Percentiles rank a stretch among this genome's conserved stretches.
Evolutionary conservation across 2,113 vertebrate genomes (phyloP).

Genomic region (Tupaia tana): DNA sequence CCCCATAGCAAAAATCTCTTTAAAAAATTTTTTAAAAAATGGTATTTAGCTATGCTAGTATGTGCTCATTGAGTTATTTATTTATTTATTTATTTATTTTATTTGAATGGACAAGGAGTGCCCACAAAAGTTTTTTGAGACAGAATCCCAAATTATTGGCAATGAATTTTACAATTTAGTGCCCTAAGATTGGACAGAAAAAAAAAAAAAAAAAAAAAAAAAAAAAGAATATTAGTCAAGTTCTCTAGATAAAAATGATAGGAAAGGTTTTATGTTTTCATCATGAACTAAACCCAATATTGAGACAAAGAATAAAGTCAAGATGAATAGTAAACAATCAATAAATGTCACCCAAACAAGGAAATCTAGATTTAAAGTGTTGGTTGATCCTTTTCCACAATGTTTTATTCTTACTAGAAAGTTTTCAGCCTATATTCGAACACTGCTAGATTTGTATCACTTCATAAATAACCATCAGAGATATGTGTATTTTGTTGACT

Average conservation of each 20-base stretch:
- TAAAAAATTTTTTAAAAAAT: neutral
- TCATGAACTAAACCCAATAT: neutral
- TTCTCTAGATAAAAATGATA: neutral
- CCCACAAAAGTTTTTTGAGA: neutral
- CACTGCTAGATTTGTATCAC: neutral
- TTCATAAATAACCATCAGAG: neutral
- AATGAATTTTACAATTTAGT: neutral
- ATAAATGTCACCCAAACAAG: neutral
- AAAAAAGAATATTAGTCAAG: neutral
- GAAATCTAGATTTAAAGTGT: neutral
- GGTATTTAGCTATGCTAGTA: neutral
- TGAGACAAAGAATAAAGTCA: conserved; percentile 36
- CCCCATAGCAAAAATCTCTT: no score
- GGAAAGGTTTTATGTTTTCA: neutral
- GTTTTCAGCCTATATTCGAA: neutral
- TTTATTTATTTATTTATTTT: neutral
- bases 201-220: neutral
- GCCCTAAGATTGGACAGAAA: neutral
- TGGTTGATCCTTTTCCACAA: neutral
- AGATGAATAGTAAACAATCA: conserved; percentile 4
- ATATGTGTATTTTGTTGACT: neutral
- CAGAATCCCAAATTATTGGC: neutral
- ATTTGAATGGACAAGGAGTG: neutral
- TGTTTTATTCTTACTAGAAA: neutral
- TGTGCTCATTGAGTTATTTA: neutral